phyloP scores from a whole-genome alignment of 92 coral and sea anemone species.

The Paragorgia papillata region DNA sequence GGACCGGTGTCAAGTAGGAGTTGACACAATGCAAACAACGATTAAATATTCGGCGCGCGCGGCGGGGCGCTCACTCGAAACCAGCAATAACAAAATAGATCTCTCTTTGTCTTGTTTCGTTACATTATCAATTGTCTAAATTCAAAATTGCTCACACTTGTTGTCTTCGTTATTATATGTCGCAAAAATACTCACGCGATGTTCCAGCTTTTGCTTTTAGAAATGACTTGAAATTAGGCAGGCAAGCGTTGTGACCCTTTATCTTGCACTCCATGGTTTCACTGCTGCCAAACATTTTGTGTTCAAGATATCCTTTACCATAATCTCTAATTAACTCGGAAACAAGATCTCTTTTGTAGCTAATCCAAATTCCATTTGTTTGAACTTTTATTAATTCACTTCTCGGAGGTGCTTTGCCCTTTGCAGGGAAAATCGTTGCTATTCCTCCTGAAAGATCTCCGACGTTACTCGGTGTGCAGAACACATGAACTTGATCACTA shows the following conservation, averaged over 20 bases:
- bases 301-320: slow-evolving; percentile 42
- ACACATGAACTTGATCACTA: slow-evolving; percentile 34
- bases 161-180: neutral
- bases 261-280: slow-evolving; percentile 25
- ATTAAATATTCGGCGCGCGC: too few species aligned
- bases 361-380: slow-evolving; percentile 49
- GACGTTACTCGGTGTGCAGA: slow-evolving; percentile 17
- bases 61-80: too few species aligned
- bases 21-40: too few species aligned
- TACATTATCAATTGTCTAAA: too few species aligned
- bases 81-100: too few species aligned
- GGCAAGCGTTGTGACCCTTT: slow-evolving; percentile 62
- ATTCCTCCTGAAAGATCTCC: slow-evolving; percentile 43
- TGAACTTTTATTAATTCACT: slow-evolving; percentile 46
- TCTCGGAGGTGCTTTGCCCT: neutral
- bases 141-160: too few species aligned
- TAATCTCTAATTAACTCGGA: slow-evolving; percentile 7
- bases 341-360: slow-evolving; percentile 38
- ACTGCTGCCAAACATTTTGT: slow-evolving; percentile 24
- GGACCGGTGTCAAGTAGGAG: too few species aligned
- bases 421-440: neutral
- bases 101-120: too few species aligned
- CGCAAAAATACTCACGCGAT: slow-evolving; percentile 47
- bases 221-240: slow-evolving; percentile 49
- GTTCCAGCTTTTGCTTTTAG: slow-evolving; percentile 48